Conservation (phyloP, 1,140 invertebrate genomes). For the Zaprionus gabonicus region DNA sequence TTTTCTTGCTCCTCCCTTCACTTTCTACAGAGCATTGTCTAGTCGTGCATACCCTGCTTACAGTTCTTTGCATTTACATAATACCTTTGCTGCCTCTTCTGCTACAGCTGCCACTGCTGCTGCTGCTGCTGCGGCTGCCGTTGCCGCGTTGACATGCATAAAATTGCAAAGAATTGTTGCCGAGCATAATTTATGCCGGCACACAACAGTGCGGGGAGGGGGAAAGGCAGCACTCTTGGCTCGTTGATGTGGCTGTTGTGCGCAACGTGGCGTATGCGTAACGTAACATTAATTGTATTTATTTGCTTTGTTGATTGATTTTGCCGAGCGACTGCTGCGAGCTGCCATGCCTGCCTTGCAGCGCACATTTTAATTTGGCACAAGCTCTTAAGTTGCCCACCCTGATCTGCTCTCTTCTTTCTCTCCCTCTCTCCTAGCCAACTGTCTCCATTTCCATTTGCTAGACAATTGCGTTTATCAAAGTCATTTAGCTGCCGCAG, state of each 20-base stretch:
- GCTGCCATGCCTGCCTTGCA: background rate
- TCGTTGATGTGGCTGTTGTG: slow-evolving; percentile 14
- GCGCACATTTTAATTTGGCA: slow-evolving; percentile 42
- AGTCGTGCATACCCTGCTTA: background rate
- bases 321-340: slow-evolving; percentile 21
- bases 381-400: background rate
- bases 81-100: background rate
- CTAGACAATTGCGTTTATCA: slow-evolving; percentile 76
- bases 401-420: background rate
- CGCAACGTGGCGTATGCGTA: slow-evolving; percentile 65
- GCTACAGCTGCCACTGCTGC: slow-evolving; percentile 1
- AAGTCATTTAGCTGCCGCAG: slow-evolving; percentile 66
- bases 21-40: background rate
- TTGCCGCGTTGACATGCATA: slow-evolving; percentile 66
- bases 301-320: slow-evolving; percentile 79
- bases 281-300: slow-evolving; percentile 80
- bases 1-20: background rate
- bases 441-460: slow-evolving; percentile 30
- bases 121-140: background rate
- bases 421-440: background rate
- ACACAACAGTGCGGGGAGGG: background rate
- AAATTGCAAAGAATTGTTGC: slow-evolving; percentile 63
- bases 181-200: slow-evolving; percentile 57
- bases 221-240: background rate
- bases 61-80: slow-evolving; percentile 20